Conservation (phyloP, 2,113 vertebrate genomes). For the Pseudorasbora parva region DNA sequence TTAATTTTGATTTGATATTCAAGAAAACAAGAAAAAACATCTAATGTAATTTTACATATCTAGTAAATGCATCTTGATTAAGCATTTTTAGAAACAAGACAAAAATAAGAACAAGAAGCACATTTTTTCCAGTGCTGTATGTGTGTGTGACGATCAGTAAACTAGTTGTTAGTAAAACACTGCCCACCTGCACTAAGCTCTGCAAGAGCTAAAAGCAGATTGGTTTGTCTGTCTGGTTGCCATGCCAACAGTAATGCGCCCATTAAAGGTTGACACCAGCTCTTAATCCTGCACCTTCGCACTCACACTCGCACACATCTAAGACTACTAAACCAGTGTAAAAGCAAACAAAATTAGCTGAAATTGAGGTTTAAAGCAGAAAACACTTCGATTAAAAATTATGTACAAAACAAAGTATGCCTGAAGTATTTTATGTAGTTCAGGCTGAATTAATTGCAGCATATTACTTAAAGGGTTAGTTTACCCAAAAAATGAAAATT, state of each 20-base stretch:
- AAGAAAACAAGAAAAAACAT: too few species aligned
- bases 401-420: too few species aligned
- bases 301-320: not conserved
- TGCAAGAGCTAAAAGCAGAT: slow-evolving; percentile 16
- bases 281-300: not conserved
- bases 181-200: slow-evolving; percentile 7
- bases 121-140: too few species aligned
- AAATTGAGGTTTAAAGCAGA: not conserved
- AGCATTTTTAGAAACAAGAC: too few species aligned
- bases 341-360: not conserved
- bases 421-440: not conserved
- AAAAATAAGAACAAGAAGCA: too few species aligned
- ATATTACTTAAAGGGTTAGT: not conserved
- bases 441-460: not conserved
- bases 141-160: not conserved
- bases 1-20: too few species aligned
- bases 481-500: too few species aligned
- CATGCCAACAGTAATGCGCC: slow-evolving; percentile 15
- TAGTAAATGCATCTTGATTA: too few species aligned
- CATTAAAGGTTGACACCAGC: slow-evolving; percentile 24
- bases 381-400: not conserved
- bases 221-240: slow-evolving; percentile 21
- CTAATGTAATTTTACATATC: too few species aligned
- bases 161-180: slow-evolving; percentile 6
- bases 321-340: not conserved